phyloP scores from a whole-genome alignment of 2,113 vertebrate species.

The Siniperca chuatsi region DNA sequence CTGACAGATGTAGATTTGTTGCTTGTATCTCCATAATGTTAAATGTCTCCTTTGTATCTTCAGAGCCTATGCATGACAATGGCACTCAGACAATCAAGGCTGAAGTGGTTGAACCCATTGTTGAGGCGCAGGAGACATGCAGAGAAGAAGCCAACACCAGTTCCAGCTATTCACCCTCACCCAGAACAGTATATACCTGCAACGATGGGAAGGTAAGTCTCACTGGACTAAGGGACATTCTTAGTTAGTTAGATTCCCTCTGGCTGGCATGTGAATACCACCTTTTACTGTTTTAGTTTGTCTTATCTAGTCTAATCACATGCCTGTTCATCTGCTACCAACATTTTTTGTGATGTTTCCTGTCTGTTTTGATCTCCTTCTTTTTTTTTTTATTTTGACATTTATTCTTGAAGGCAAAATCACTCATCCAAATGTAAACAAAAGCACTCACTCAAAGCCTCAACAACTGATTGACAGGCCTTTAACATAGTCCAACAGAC shows the following conservation, averaged over 20 bases:
- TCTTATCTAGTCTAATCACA: background rate
- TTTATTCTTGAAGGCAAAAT: slow-evolving; percentile 14
- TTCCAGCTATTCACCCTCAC: slow-evolving; percentile 87
- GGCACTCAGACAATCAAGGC: slow-evolving; percentile 90
- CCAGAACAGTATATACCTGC: slow-evolving; percentile 86
- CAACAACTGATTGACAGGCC: background rate
- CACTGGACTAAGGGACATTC: background rate
- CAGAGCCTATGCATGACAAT: slow-evolving; percentile 89
- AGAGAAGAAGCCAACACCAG: slow-evolving; percentile 88
- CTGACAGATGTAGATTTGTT: background rate
- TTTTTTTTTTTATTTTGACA: slow-evolving; percentile 12
- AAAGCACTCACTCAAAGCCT: background rate
- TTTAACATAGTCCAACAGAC: background rate
- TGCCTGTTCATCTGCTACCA: background rate
- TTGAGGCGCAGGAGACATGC: slow-evolving; percentile 84
- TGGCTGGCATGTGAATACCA: background rate
- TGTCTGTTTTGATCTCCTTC: slow-evolving; percentile 8
- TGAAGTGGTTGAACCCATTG: slow-evolving; percentile 85
- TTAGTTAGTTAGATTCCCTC: background rate
- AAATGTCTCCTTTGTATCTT: slow-evolving; percentile 44
- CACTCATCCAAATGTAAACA: slow-evolving; percentile 22
- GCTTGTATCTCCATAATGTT: background rate
- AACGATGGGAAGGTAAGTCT: slow-evolving; percentile 86
- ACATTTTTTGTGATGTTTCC: slow-evolving; percentile 3
- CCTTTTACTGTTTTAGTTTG: background rate